Evolutionary conservation across 2,888 invertebrate genomes (phyloP).

Genomic region (Drosophila algonquin): DNA sequence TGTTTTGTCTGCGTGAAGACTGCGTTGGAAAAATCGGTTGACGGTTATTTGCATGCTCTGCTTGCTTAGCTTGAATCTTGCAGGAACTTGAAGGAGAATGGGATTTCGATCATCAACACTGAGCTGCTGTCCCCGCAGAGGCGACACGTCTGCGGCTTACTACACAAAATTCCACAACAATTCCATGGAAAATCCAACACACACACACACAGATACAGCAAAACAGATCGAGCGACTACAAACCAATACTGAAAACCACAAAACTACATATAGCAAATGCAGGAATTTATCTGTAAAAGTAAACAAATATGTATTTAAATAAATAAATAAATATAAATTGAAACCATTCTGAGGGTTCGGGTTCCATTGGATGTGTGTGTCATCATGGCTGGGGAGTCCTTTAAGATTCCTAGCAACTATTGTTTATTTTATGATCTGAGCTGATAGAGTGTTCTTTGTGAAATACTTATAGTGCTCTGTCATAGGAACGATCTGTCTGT

Average conservation of each 20-base stretch:
- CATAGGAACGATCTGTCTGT: too few relatives aligned
- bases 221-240: constrained; percentile 37
- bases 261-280: constrained; percentile 75
- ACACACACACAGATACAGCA: constrained; percentile 4
- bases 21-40: too few relatives aligned
- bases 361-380: neutral
- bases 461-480: too few relatives aligned
- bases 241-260: constrained; percentile 28
- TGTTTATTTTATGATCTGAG: too few relatives aligned
- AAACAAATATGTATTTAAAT: constrained; percentile 76
- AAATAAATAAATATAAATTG: constrained; percentile 56
- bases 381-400: neutral
- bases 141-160: too few relatives aligned
- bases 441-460: too few relatives aligned
- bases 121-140: too few relatives aligned
- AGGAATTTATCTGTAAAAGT: constrained; percentile 76
- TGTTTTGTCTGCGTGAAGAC: too few relatives aligned
- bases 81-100: too few relatives aligned
- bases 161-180: constrained; percentile 69
- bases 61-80: too few relatives aligned
- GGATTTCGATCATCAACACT: too few relatives aligned
- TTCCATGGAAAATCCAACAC: constrained; percentile 51
- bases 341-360: constrained; percentile 9
- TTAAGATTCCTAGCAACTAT: neutral
- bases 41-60: too few relatives aligned